phyloP scores from a whole-genome alignment of 1,140 invertebrate species.

The Stegodyphus mimosarum region DNA sequence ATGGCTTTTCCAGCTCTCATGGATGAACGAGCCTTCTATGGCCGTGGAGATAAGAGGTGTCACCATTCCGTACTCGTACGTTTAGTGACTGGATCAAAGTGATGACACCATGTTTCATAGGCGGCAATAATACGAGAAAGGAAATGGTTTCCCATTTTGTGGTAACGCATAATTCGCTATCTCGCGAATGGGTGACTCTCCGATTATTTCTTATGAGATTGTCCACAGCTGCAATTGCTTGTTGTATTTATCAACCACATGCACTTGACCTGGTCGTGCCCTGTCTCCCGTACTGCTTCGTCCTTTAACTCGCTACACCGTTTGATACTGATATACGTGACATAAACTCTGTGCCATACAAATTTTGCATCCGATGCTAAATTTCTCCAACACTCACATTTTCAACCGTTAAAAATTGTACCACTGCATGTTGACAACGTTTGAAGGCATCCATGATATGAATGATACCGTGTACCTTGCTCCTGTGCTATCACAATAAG shows the following conservation, averaged over 20 bases:
- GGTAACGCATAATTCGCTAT: too few relatives aligned
- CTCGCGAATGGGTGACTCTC: too few relatives aligned
- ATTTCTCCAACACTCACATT: neutral
- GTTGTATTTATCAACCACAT: neutral
- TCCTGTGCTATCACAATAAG: neutral
- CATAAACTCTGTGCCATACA: neutral
- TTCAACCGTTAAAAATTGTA: neutral
- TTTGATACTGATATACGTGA: neutral
- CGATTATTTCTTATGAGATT: too few relatives aligned
- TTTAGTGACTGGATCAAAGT: slow-evolving; percentile 25
- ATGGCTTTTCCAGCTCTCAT: neutral
- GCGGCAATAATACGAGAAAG: slow-evolving; percentile 7
- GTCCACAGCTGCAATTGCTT: too few relatives aligned
- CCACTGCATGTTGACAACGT: neutral
- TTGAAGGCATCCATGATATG: neutral
- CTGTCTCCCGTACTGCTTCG: neutral
- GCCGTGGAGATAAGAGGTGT: too few relatives aligned
- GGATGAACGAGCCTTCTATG: neutral
- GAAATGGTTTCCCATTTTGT: neutral
- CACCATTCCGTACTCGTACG: neutral
- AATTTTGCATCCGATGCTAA: neutral
- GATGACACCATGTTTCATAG: slow-evolving; percentile 26
- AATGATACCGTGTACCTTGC: neutral
- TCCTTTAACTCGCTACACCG: neutral
- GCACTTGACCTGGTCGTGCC: neutral